Evolutionary conservation across 2,888 invertebrate genomes (phyloP).

Genomic region (Oligia fasciuncula): DNA sequence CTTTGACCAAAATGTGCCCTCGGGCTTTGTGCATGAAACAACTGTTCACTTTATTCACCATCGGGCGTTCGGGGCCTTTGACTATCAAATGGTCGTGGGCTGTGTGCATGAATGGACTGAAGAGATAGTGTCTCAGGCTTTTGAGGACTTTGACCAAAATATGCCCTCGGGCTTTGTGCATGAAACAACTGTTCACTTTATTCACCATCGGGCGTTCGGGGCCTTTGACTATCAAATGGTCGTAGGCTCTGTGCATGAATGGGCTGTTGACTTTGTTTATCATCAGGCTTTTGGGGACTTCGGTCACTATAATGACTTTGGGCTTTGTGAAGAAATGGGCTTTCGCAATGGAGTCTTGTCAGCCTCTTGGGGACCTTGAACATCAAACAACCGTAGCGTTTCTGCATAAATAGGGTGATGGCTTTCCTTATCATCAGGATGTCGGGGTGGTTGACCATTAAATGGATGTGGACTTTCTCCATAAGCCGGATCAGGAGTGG

Average conservation of each 20-base stretch:
- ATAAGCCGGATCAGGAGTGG: neutral
- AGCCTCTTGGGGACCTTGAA: no score
- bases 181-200: no score
- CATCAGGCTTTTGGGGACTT: no score
- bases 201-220: no score
- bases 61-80: neutral
- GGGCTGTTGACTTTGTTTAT: neutral
- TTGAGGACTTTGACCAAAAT: no score
- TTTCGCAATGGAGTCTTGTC: neutral
- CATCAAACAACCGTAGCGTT: no score
- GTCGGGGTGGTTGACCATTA: neutral
- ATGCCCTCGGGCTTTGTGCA: no score
- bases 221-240: neutral
- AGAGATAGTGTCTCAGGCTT: no score
- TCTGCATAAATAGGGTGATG: neutral
- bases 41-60: neutral
- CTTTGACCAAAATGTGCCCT: neutral
- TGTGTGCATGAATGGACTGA: neutral
- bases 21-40: neutral
- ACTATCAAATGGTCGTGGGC: fast-evolving
- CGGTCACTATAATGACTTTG: no score
- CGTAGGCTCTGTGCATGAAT: neutral
- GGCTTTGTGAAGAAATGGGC: no score
- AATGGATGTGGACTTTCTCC: neutral
- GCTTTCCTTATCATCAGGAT: neutral